Evolutionary conservation across 1,140 invertebrate genomes (phyloP).

Genomic region (Pogonomyrmex barbatus): DNA sequence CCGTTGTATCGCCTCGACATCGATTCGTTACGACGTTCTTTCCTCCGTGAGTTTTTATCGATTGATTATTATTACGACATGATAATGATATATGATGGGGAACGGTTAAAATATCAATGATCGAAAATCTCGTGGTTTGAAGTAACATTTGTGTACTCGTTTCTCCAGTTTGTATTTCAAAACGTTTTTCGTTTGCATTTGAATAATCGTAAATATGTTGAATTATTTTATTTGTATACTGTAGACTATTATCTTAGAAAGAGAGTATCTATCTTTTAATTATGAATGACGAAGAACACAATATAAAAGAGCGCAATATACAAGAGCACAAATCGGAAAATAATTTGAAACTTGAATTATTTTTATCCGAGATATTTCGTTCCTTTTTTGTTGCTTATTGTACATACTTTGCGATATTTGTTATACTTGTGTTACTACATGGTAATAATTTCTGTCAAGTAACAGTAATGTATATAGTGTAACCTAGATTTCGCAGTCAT

Average conservation of each 20-base stretch:
- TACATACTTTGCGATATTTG: neutral
- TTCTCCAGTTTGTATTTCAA: neutral
- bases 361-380: neutral
- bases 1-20: neutral
- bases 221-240: neutral
- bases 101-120: neutral
- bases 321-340: neutral
- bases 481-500: constrained; percentile 64
- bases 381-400: neutral
- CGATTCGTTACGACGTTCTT: neutral
- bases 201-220: neutral
- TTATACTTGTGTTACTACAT: neutral
- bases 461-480: constrained; percentile 31
- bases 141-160: neutral
- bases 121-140: neutral
- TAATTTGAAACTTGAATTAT: neutral
- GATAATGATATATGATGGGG: neutral
- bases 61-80: neutral
- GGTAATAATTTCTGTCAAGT: constrained; percentile 46
- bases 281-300: neutral
- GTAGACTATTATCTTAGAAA: neutral
- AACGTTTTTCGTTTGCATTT: neutral
- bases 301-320: neutral
- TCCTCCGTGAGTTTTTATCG: constrained; percentile 54
- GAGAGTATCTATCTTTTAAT: neutral